phyloP scores from a whole-genome alignment of 2,888 invertebrate species.

The Epinotia brunnichana region DNA sequence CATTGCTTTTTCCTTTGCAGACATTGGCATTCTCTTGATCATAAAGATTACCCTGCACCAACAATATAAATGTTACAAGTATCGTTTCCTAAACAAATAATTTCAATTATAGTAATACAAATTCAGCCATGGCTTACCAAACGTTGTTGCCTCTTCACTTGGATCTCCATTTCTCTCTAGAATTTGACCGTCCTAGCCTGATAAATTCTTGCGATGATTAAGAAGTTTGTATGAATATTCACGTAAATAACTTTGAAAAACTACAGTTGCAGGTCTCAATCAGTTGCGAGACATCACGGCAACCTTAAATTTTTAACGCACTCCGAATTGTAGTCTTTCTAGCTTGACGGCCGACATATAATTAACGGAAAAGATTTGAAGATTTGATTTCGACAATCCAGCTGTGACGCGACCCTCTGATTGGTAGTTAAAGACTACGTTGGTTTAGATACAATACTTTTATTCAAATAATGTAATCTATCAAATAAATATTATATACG shows the following conservation, averaged over 20 bases:
- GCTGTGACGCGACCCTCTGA: constrained; percentile 36
- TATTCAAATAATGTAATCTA: background rate
- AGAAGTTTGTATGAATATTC: constrained; percentile 1
- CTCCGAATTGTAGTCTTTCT: constrained; percentile 14
- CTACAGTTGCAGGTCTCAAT: constrained; percentile 20
- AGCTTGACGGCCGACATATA: constrained; percentile 37
- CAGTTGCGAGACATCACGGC: constrained; percentile 17
- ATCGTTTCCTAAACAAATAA: background rate
- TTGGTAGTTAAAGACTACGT: constrained; percentile 20
- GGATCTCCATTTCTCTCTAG: constrained; percentile 48
- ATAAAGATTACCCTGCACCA: constrained; percentile 61
- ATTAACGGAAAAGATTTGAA: constrained; percentile 43
- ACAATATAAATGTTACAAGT: constrained; percentile 19
- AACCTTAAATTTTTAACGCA: constrained; percentile 9
- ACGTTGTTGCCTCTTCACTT: constrained; percentile 63
- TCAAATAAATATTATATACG: background rate
- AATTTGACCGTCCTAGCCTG: constrained; percentile 1
- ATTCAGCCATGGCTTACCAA: constrained; percentile 57
- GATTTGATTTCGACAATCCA: constrained; percentile 39
- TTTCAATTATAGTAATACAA: background rate
- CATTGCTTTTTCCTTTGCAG: constrained; percentile 63
- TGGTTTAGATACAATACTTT: background rate
- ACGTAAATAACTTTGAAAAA: constrained; percentile 19
- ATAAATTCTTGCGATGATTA: background rate
- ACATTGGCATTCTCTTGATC: constrained; percentile 74